A percentile compares a stretch with the other conserved stretches of the same genome.
Conservation (phyloP, 2,888 invertebrate species). For the Meteorus colon region DNA sequence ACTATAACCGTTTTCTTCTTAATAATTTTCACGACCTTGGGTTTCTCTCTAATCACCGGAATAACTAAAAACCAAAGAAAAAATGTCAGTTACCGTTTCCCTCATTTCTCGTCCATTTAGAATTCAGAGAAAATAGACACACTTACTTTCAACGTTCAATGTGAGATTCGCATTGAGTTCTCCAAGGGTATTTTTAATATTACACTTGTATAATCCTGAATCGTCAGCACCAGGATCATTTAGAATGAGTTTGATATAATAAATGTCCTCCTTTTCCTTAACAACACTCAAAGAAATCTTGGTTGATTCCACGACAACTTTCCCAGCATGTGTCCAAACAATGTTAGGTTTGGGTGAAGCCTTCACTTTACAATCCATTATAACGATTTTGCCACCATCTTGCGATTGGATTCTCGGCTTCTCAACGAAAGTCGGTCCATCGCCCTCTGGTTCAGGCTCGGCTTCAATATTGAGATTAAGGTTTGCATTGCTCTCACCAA, state of each 20-base stretch:
- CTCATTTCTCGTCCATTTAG: not conserved
- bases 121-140: constrained; percentile 1
- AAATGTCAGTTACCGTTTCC: constrained; percentile 21
- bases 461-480: constrained; percentile 98
- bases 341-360: constrained; percentile 89
- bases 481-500: constrained; percentile 97
- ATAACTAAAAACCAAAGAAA: constrained; percentile 79
- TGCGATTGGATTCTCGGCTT: constrained; percentile 92
- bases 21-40: constrained; percentile 91
- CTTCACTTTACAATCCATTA: constrained; percentile 90
- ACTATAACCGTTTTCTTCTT: constrained; percentile 95
- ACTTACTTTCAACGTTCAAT: constrained; percentile 97
- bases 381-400: constrained; percentile 86
- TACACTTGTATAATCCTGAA: constrained; percentile 98
- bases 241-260: constrained; percentile 90
- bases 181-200: constrained; percentile 95
- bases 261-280: constrained; percentile 84
- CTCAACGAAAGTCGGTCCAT: constrained; percentile 95
- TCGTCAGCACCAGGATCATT: constrained; percentile 95
- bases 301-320: constrained; percentile 85
- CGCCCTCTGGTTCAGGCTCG: constrained; percentile 93
- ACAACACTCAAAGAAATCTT: constrained; percentile 86
- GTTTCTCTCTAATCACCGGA: constrained; percentile 94
- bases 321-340: constrained; percentile 88
- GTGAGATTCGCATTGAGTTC: constrained; percentile 98